Evolutionary conservation across 2,888 invertebrate genomes (phyloP).

Genomic region (Scaptomyza tumidula): DNA sequence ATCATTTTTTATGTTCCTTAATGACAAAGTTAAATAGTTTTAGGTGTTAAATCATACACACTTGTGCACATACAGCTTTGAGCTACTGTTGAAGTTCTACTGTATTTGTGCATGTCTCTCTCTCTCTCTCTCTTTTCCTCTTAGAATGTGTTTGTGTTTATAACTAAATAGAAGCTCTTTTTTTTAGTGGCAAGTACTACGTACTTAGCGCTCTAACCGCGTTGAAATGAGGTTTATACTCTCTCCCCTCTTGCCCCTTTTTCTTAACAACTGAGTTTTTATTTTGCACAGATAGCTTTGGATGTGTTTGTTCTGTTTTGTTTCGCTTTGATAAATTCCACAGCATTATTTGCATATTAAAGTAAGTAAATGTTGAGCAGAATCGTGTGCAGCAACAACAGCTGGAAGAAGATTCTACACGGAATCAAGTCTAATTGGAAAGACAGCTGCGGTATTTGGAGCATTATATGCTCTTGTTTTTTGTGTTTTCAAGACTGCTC

Average conservation of each 20-base stretch:
- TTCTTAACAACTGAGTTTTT: not conserved
- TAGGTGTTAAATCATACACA: not conserved
- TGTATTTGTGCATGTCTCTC: not conserved
- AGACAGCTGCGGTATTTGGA: slow-evolving; percentile 53
- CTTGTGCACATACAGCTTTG: slow-evolving; percentile 11
- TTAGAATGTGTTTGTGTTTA: slow-evolving; percentile 49
- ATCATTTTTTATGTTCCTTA: not conserved
- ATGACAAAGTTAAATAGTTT: not conserved
- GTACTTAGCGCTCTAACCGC: slow-evolving; percentile 61
- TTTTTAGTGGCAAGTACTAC: slow-evolving; percentile 60
- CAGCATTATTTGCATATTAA: slow-evolving; percentile 74
- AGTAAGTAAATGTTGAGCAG: slow-evolving; percentile 57
- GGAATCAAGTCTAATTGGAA: slow-evolving; percentile 58
- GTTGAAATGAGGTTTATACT: slow-evolving; percentile 66
- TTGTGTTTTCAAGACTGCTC: not conserved
- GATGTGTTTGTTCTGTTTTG: slow-evolving; percentile 24
- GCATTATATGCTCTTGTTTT: slow-evolving; percentile 40
- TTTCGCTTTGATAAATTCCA: slow-evolving; percentile 73
- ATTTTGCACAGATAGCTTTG: slow-evolving; percentile 52
- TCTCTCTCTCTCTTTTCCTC: slow-evolving; percentile 5
- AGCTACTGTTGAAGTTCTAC: slow-evolving; percentile 25
- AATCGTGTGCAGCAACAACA: slow-evolving; percentile 35
- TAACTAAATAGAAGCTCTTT: slow-evolving; percentile 70
- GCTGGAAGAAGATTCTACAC: slow-evolving; percentile 46
- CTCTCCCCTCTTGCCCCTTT: slow-evolving; percentile 3